A percentile compares a stretch with the other conserved stretches of the same genome.
Evolutionary conservation across 2,888 invertebrate genomes (phyloP).

Genomic region (Drosophila borealis): DNA sequence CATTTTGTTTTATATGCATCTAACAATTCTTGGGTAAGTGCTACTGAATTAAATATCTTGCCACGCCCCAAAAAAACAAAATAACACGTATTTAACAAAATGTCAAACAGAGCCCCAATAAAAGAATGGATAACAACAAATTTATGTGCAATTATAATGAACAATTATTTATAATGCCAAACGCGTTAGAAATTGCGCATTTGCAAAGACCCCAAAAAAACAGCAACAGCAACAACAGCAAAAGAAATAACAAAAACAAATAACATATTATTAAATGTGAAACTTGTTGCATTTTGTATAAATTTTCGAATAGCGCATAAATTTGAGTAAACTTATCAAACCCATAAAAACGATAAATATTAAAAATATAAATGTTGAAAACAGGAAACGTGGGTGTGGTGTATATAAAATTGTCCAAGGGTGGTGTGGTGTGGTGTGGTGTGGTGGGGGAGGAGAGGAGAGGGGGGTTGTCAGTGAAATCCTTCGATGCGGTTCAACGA

Average conservation of each 20-base stretch:
- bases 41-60: conserved; percentile 10
- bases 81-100: conserved; percentile 7
- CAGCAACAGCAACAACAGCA: conserved; percentile 9
- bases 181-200: conserved; percentile 64
- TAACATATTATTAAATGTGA: conserved; percentile 42
- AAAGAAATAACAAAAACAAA: conserved; percentile 9
- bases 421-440: not conserved
- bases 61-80: conserved; percentile 30
- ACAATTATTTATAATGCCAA: conserved; percentile 43
- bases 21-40: conserved; percentile 38
- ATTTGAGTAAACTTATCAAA: conserved; percentile 47
- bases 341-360: conserved; percentile 19
- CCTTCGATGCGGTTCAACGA: conserved; percentile 53
- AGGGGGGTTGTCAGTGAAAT: conserved; percentile 32
- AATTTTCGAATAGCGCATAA: conserved; percentile 52
- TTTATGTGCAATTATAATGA: conserved; percentile 8
- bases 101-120: conserved; percentile 3
- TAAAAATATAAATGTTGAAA: conserved; percentile 14
- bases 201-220: conserved; percentile 18
- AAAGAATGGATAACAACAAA: conserved; percentile 4
- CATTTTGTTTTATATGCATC: conserved; percentile 2
- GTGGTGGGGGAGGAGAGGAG: not conserved
- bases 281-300: conserved; percentile 63
- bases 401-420: not conserved
- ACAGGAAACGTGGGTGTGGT: conserved; percentile 57